Evolutionary conservation across 2,888 invertebrate species (phyloP).

Genomic region (Drosophila vallismaia): DNA sequence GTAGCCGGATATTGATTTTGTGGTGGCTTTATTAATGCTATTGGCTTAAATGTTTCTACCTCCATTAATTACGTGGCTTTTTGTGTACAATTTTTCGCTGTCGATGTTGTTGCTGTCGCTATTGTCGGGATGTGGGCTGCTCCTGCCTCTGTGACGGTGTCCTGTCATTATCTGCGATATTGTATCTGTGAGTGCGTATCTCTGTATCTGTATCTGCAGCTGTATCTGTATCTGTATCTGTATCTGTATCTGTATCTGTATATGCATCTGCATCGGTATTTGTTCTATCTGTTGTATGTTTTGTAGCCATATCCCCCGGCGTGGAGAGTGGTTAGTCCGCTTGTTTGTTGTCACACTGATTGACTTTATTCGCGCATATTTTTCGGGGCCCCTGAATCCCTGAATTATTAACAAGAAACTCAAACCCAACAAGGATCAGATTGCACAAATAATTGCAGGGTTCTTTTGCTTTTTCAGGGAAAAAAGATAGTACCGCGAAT

Average conservation of each 20-base stretch:
- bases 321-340: conserved; percentile 47
- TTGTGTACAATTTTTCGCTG: conserved; percentile 65
- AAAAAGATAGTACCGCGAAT: not conserved
- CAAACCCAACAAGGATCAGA: not conserved
- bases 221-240: conserved; percentile 15
- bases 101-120: conserved; percentile 4
- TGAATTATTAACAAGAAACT: conserved; percentile 72
- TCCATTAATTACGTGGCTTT: conserved; percentile 83
- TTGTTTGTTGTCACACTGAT: conserved; percentile 72
- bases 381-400: conserved; percentile 45
- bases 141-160: conserved; percentile 3
- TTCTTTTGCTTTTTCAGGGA: not conserved
- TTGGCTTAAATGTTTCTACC: conserved; percentile 83
- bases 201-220: conserved; percentile 17
- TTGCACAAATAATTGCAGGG: not conserved
- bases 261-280: conserved; percentile 12
- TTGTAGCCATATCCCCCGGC: conserved; percentile 4
- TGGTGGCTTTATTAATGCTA: conserved; percentile 84
- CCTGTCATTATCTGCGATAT: conserved; percentile 17
- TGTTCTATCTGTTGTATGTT: not conserved
- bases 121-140: no score
- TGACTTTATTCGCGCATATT: conserved; percentile 76
- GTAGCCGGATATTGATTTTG: conserved; percentile 85
- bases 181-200: conserved; percentile 5
- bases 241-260: not conserved